phyloP scores from a whole-genome alignment of 35 echinoderm and acorn worm genomes.

The Lytechinus pictus region DNA sequence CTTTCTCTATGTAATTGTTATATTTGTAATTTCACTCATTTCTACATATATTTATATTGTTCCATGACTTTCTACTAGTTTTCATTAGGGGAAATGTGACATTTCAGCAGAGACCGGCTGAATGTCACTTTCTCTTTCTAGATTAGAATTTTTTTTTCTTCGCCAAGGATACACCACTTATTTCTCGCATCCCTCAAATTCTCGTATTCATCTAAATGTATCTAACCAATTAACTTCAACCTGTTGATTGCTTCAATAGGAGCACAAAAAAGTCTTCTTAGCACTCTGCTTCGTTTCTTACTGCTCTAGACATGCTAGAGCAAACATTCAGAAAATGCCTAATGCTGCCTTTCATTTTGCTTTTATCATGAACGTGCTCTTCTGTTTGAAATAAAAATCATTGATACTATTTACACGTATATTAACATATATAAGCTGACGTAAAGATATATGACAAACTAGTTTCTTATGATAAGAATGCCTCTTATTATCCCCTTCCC shows the following conservation, averaged over 20 bases:
- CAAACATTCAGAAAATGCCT: neutral
- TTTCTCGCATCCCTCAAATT: neutral
- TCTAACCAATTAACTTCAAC: neutral
- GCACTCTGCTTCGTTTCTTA: neutral
- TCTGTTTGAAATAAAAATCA: neutral
- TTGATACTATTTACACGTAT: neutral
- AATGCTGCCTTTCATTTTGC: neutral
- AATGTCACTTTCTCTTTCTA: neutral
- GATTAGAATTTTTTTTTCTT: neutral
- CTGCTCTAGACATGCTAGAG: neutral
- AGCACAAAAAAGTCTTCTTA: neutral
- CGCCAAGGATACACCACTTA: neutral
- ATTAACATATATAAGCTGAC: neutral
- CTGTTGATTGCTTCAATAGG: neutral
- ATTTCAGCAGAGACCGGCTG: no score
- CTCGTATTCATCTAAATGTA: neutral
- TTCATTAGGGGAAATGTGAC: no score
- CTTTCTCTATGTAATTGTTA: no score
- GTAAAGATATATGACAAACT: neutral
- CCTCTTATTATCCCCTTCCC: neutral
- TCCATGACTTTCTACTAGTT: no score
- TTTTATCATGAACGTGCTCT: neutral
- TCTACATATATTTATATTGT: no score
- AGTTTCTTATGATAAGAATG: neutral
- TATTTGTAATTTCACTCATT: no score